Conservation (phyloP, 2,797 vertebrate genomes). For the Chelmon rostratus region DNA sequence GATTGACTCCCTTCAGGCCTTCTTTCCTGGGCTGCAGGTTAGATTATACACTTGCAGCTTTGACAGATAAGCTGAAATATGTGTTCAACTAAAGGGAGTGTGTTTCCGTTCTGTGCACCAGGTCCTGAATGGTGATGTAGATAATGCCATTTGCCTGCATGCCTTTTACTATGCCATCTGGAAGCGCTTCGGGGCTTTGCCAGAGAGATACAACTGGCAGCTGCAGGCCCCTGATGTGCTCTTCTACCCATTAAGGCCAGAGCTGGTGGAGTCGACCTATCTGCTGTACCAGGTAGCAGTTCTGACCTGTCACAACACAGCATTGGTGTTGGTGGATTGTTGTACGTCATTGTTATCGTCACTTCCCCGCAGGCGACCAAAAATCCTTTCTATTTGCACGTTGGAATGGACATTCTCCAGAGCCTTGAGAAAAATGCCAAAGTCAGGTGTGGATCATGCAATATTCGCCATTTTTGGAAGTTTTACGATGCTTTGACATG, state of each 20-base stretch:
- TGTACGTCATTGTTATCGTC: background rate
- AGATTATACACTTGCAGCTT: background rate
- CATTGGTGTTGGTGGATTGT: background rate
- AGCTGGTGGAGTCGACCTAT: constrained; percentile 97
- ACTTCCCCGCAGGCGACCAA: constrained; percentile 91
- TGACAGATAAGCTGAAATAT: background rate
- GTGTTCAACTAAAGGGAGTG: background rate
- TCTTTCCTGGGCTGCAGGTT: constrained; percentile 98
- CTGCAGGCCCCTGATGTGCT: constrained; percentile 96
- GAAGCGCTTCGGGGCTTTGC: constrained; percentile 97
- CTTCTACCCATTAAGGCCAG: constrained; percentile 96
- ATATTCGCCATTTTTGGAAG: background rate
- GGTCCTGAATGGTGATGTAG: constrained; percentile 98
- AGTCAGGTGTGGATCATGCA: constrained; percentile 89
- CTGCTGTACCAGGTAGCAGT: constrained; percentile 94
- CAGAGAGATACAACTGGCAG: constrained; percentile 99
- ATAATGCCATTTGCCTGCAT: constrained; percentile 98
- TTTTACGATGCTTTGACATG: background rate
- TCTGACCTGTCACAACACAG: background rate
- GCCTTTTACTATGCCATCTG: constrained; percentile 99
- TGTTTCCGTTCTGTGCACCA: constrained; percentile 54
- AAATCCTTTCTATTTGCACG: constrained; percentile 99
- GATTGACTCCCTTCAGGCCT: constrained; percentile 99
- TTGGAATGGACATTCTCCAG: constrained; percentile 99
- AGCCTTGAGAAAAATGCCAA: constrained; percentile 98